Conservation (phyloP, 2,888 invertebrate species). For the Crioceris asparagi region DNA sequence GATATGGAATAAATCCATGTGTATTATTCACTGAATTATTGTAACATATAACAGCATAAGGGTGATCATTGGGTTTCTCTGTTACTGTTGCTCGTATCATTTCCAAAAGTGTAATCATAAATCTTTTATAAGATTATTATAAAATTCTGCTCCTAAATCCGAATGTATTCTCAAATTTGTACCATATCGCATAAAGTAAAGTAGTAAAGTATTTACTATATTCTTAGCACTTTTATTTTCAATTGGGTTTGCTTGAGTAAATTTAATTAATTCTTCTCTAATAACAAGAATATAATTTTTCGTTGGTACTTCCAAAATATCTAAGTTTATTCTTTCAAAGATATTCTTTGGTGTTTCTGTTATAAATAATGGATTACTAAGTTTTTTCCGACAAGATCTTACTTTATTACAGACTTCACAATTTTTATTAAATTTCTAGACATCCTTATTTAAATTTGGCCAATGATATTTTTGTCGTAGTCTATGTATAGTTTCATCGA, state of each 20-base stretch:
- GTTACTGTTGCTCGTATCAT: neutral
- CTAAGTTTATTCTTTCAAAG: constrained; percentile 10
- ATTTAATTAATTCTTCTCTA: too few relatives aligned
- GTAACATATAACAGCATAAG: neutral
- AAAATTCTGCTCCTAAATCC: neutral
- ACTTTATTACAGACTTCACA: neutral
- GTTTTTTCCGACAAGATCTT: constrained; percentile 1
- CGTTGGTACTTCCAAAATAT: constrained; percentile 10
- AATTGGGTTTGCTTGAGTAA: too few relatives aligned
- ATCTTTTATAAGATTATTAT: neutral
- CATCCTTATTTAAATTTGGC: neutral
- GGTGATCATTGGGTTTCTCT: too few relatives aligned
- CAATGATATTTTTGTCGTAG: neutral
- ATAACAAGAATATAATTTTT: constrained; percentile 9
- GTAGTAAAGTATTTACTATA: too few relatives aligned
- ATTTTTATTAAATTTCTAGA: neutral
- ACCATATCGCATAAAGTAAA: neutral
- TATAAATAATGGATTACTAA: constrained; percentile 5
- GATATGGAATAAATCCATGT: too few relatives aligned
- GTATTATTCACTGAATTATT: too few relatives aligned
- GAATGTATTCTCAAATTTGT: neutral
- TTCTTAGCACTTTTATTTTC: too few relatives aligned
- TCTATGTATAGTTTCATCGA: neutral
- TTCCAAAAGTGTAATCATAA: neutral
- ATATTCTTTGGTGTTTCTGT: constrained; percentile 9